Conservation (phyloP, 2,113 vertebrate genomes). For the Lasiurus cinereus region DNA sequence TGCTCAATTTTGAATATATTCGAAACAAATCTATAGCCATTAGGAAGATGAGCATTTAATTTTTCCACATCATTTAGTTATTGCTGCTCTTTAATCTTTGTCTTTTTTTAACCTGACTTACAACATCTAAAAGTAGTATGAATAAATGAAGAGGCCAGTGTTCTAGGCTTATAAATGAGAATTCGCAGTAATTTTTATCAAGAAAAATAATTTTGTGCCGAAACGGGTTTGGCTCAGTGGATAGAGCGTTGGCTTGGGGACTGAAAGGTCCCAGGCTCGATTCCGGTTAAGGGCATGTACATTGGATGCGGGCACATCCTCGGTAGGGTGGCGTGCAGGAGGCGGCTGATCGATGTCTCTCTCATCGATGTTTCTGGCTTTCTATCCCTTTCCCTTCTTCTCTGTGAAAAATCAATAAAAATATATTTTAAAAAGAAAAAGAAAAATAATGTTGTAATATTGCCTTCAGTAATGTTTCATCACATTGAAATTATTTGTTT, state of each 20-base stretch:
- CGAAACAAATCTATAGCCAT: background rate
- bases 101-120: background rate
- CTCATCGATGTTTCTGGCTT: too few relatives aligned
- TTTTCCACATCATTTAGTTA: background rate
- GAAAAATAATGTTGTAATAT: background rate
- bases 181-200: background rate
- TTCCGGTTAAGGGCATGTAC: too few relatives aligned
- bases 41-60: background rate
- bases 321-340: too few relatives aligned
- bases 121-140: background rate
- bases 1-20: background rate
- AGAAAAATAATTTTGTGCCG: background rate
- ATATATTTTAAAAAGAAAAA: too few relatives aligned
- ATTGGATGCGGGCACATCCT: too few relatives aligned
- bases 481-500: slow-evolving; percentile 29
- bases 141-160: background rate
- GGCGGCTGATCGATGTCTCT: too few relatives aligned
- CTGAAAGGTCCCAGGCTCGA: too few relatives aligned
- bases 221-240: too few relatives aligned
- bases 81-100: background rate
- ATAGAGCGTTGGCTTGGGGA: too few relatives aligned
- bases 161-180: background rate
- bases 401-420: too few relatives aligned
- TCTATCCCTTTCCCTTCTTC: too few relatives aligned
- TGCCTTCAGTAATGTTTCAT: slow-evolving; percentile 34